These are phyloP conservation scores for Kryptolebias ocellatus DNA, from an alignment of 2,797 vertebrate genomes.

Conservation along the genomic window DNA sequence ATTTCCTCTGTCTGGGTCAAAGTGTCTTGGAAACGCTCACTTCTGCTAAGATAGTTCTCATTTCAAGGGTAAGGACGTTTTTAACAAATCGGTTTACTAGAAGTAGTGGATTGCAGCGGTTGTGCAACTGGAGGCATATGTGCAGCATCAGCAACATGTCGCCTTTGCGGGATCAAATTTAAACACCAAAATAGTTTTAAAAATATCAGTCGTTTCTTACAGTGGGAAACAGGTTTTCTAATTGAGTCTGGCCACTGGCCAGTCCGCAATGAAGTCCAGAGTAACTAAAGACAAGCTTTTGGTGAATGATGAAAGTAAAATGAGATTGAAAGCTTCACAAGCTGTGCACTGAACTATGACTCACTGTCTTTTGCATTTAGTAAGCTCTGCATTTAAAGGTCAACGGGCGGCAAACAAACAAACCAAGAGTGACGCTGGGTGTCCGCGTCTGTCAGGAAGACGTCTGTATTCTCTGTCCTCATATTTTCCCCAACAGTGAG, in stretches of 20 bases:
- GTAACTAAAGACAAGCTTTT: slow-evolving; percentile 46
- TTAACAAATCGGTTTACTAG: slow-evolving; percentile 68
- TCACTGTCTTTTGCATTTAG: slow-evolving; percentile 69
- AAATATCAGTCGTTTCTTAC: no score
- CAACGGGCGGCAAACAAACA: slow-evolving; percentile 48
- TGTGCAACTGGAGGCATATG: slow-evolving; percentile 36
- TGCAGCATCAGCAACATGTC: slow-evolving; percentile 22
- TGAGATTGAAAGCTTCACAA: slow-evolving; percentile 49
- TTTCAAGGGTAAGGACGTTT: slow-evolving; percentile 68
- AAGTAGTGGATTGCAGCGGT: slow-evolving; percentile 46
- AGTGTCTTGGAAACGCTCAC: slow-evolving; percentile 74
- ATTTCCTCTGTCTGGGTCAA: slow-evolving; percentile 81
- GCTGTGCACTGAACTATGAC: slow-evolving; percentile 58
- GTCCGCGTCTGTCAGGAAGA: slow-evolving; percentile 1
- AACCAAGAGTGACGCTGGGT: slow-evolving; percentile 14
- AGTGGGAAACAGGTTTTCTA: no score
- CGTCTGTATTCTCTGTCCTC: not conserved
- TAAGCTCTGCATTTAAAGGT: slow-evolving; percentile 55
- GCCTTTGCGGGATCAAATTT: no score
- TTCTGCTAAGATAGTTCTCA: slow-evolving; percentile 83
- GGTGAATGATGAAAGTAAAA: slow-evolving; percentile 58
- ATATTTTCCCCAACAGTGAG: not conserved
- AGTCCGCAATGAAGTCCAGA: slow-evolving; percentile 32
- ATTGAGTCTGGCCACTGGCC: slow-evolving; percentile 3
- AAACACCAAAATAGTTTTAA: no score